Evolutionary conservation across 2,113 vertebrate species (phyloP).

Genomic region (Rhynchomys soricoides): DNA sequence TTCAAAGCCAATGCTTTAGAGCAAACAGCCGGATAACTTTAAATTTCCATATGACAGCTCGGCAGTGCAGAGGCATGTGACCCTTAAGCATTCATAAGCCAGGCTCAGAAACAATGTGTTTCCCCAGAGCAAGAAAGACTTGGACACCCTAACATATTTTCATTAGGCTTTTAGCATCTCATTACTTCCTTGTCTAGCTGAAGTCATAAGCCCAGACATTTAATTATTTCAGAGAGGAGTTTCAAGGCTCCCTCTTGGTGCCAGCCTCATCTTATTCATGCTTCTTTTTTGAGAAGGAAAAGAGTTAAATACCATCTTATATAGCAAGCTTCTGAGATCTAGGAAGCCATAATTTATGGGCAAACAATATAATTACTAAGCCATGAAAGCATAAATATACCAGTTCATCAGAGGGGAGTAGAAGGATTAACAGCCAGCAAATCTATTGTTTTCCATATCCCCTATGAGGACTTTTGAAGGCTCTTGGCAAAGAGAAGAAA

Average conservation of each 20-base stretch:
- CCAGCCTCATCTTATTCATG: not conserved
- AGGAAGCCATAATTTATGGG: not conserved
- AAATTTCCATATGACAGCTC: not conserved
- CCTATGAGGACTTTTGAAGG: not conserved
- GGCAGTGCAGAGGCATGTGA: not conserved
- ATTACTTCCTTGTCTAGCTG: not conserved
- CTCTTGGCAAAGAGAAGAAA: not conserved
- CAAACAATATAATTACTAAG: not conserved
- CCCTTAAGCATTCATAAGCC: not conserved
- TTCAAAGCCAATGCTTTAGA: not conserved
- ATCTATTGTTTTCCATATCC: not conserved
- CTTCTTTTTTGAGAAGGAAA: not conserved
- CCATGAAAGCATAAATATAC: not conserved
- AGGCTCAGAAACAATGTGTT: not conserved
- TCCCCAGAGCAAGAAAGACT: not conserved
- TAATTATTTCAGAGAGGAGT: not conserved
- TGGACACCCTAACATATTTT: not conserved
- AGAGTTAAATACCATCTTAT: not conserved
- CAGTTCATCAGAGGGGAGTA: not conserved
- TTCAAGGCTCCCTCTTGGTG: not conserved
- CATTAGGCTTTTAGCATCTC: not conserved
- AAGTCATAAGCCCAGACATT: not conserved
- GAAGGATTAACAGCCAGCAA: not conserved
- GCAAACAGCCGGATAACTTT: not conserved
- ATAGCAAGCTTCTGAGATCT: not conserved